Base-by-base conservation (phyloP, 2,113 vertebrate genomes). In the Acanthochromis polyacanthus region DNA sequence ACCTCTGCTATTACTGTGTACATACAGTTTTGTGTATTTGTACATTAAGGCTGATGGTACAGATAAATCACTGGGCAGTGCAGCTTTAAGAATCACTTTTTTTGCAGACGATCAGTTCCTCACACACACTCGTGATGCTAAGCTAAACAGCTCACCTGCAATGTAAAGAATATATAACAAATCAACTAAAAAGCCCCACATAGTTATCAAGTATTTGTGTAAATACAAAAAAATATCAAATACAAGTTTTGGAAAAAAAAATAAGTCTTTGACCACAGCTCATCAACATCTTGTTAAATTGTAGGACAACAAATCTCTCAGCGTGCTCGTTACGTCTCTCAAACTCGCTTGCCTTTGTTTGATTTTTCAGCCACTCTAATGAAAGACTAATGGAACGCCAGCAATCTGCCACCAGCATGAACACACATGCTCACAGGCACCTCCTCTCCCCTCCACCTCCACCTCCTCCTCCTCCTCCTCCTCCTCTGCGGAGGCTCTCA, bases 341-440 rank as follows among this genome's bases (percentile, higher is more conserved):
- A 64, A 84, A 85, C 67, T 83, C 79, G 50, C 23, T 10, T 79
- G 78, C 84, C 90, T 93, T 94, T 94, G 91, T 93, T 89, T 93
- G 90, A 91, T 91, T 91, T 85, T 85, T 25, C 83, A 63, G 50
- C 63, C 45, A 32, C 75, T 76, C 84, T 92, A 93, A 92, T 94
- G 88, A 92, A 90, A 81, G 89, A 91, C 91, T 93, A 93, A 94
- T 93, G 93, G 89, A 93, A 91, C 91, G 70, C 89, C 86, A 89
- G 88, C 91, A 89, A 76, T 81, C 87, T 86, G 85, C 89, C 91
- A 88, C 88, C 68, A 83, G 68, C 82, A 69, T 63, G 84, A 64
- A 71, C 68, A 81, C 43, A 75, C 82, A 88, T 87, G 66, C 87
- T 78, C 86, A 86, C 70, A 80, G 23, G 63, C 78, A 58, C 78